Evolutionary conservation across 2,888 invertebrate species (phyloP), one percentile per base, ranked within the genome.

Genomic region (Tetranychus piercei): DNA sequence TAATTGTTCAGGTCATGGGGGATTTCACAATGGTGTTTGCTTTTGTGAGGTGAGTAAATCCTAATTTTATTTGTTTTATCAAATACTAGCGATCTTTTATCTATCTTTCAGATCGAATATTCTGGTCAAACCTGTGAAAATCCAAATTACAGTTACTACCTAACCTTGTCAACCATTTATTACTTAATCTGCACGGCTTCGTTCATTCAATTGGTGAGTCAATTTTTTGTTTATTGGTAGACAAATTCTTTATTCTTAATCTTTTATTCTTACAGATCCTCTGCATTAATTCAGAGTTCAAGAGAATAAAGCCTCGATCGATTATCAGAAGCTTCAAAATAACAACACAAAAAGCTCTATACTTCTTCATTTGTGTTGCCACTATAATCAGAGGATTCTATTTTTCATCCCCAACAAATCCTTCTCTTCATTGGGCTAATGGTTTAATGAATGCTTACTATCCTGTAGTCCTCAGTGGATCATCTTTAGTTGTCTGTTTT

Each of bases 1-100:
- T 34, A 90, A 88, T 83, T 93, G 93, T 84, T 92, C 90, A 80
- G 92, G 92, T 77, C 89, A 90, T 77, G 93, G 93, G 23, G 93
- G 93, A 84, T 93, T 93, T 83, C 87, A 90, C 82, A 91, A 93
- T 82, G 92, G 92, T 78, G 92, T 91, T 74, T 93, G 93, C 82
- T 86, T 92, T 79, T 93, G 93, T 83, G 92, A 92, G 86, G 93
- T 93, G 80, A 87, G 88, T 75, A 34, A 34, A 5, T 34, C 34
- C 5, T 34, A 44, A n/a, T 55, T 69, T 11, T 22, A 15, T 15
- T 44, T 20, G 18, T 72, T 23, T 72, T 55, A 8, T 44, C n/a
- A 34, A 15, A 1, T 6, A 1, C 4, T 73, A 34, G 18, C 6
- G 18, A n/a, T 23, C 34, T 22, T n/a, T 72, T 64, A 44, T 74